Evolutionary conservation across 2,888 invertebrate species (phyloP), one percentile per base, ranked within the genome.

Genomic region (Sphaerolaimus hirsutus): DNA sequence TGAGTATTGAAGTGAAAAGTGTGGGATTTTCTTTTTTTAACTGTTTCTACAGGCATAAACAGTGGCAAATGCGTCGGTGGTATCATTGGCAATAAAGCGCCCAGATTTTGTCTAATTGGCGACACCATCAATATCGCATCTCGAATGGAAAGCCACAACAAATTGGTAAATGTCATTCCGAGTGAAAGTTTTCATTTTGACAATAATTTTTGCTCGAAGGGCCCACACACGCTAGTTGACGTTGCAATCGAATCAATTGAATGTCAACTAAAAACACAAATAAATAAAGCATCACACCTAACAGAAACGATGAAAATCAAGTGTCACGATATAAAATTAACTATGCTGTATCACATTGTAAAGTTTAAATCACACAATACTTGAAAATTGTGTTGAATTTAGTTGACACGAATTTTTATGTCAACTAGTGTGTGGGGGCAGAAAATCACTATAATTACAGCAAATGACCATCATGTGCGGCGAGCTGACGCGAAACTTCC

Each of bases 101-200:
- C 57, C 2, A 40, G 56, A 3, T 57, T 53, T 46, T 57, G 57
- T 50, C 47, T 57, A 12, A 55, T 57, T 46, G 57, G 57, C 10
- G 56, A 57, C 41, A 53, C 56, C 10, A 55, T 57, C 10, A 57
- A 55, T 43, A 53, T 54, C 29, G 54, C 57, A 10, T 53, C 52
- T 37, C 43, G 55, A 23, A 53, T 57, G 54, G 57, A 57, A 37
- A 52, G 49, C 7, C 51, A 54, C 27, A 57, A 57, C 44, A 50
- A 51, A 46, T 43, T 43, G 32, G 56, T 56, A 19, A 27, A 46
- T 46, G n/a, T n/a, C n/a, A n/a, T n/a, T n/a, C n/a, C n/a, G n/a
- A n/a, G n/a, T n/a, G 7, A 10, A 19, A 5, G 19, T 7, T 7
- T 19, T 5, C 22, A 23, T 37, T 19, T 19, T 29, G 12, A 43